Conservation (phyloP, 2,888 invertebrate genomes). For the Orthosia cruda region DNA sequence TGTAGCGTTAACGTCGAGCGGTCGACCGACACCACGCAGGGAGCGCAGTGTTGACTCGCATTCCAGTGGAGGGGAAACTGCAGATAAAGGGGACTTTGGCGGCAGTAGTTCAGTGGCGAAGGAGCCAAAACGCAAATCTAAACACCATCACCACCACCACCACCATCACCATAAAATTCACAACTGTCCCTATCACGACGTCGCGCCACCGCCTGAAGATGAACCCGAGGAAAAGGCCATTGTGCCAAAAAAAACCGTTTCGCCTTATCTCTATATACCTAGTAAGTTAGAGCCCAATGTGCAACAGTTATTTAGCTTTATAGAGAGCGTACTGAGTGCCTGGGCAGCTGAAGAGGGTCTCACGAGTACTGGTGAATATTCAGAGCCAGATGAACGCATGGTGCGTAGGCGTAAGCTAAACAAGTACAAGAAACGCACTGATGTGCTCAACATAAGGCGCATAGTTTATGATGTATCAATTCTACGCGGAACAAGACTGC, state of each 20-base stretch:
- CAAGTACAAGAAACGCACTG: slow-evolving; percentile 93
- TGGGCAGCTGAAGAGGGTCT: slow-evolving; percentile 95
- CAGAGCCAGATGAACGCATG: slow-evolving; percentile 94
- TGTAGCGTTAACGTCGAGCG: slow-evolving; percentile 84
- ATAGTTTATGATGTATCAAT: slow-evolving; percentile 94
- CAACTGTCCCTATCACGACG: slow-evolving; percentile 88
- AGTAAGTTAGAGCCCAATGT: slow-evolving; percentile 94
- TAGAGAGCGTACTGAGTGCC: slow-evolving; percentile 95
- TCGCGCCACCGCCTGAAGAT: slow-evolving; percentile 83
- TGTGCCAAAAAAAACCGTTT: slow-evolving; percentile 88
- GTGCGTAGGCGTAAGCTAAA: slow-evolving; percentile 92
- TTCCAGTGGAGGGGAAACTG: slow-evolving; percentile 88
- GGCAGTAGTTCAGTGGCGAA: slow-evolving; percentile 76
- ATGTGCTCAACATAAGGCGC: slow-evolving; percentile 93
- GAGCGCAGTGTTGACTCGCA: slow-evolving; percentile 89
- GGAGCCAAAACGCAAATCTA: slow-evolving; percentile 83
- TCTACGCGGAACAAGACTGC: slow-evolving; percentile 92
- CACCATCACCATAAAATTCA: slow-evolving; percentile 89
- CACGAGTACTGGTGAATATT: slow-evolving; percentile 94
- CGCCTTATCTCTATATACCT: slow-evolving; percentile 90
- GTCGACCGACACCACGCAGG: slow-evolving; percentile 83
- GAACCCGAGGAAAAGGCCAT: slow-evolving; percentile 83
- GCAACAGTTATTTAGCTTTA: slow-evolving; percentile 96
- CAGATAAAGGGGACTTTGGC: slow-evolving; percentile 84
- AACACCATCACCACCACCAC: slow-evolving; percentile 85